phyloP scores from a whole-genome alignment of 2,113 vertebrate genomes.

The Triplophysa dalaica region DNA sequence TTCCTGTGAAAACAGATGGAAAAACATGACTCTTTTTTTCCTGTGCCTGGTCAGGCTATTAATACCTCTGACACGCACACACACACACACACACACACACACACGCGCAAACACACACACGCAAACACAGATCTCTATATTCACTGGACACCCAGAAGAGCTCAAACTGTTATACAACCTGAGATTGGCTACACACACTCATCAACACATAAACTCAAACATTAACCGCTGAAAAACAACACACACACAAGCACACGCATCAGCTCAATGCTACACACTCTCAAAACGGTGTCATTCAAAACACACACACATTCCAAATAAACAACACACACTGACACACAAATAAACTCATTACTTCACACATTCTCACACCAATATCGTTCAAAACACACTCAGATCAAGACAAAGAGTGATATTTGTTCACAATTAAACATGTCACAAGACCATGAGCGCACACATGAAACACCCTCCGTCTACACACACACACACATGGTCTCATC shows the following conservation, averaged over 20 bases:
- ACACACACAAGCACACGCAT: neutral
- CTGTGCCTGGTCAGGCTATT: slow-evolving; percentile 46
- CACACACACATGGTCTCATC: slow-evolving; percentile 17
- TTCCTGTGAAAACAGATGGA: slow-evolving; percentile 54
- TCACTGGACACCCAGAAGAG: slow-evolving; percentile 9
- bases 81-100: slow-evolving; percentile 2
- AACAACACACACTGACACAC: too few species aligned
- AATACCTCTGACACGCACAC: slow-evolving; percentile 35
- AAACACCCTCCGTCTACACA: neutral
- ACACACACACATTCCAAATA: neutral
- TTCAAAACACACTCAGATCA: too few species aligned
- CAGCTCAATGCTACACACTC: too few species aligned
- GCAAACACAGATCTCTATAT: slow-evolving; percentile 12
- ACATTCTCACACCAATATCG: neutral
- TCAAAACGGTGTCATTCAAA: neutral
- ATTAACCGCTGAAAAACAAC: neutral
- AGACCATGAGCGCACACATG: slow-evolving; percentile 11
- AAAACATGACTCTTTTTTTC: slow-evolving; percentile 51
- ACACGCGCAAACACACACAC: neutral
- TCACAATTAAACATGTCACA: slow-evolving; percentile 36
- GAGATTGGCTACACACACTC: slow-evolving; percentile 14
- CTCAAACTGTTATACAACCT: slow-evolving; percentile 32
- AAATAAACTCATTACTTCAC: neutral
- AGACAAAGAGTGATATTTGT: slow-evolving; percentile 18
- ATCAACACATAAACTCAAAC: neutral